Base-by-base conservation (phyloP, 53 echinoderm and acorn worm species). In the Apostichopus leukothele region DNA sequence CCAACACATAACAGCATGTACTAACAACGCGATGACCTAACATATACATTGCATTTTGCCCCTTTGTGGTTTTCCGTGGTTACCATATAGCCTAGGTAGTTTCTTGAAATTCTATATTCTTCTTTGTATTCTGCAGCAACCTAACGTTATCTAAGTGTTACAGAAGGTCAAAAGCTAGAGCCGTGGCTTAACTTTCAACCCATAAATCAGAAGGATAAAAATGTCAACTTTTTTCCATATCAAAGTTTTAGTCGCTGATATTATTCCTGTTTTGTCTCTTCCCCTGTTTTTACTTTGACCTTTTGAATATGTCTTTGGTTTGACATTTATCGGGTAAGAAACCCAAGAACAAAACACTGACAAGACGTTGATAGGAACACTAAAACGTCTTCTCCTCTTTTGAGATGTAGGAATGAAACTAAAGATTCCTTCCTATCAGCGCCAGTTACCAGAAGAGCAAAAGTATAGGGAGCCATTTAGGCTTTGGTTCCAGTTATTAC, bases 201-300 rank as follows among this genome's bases (percentile, higher is more conserved):
- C 79, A 54, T 79, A 79, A 79, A 79, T 79, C 79, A 79, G 27
- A 52, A 52, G 52, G 79, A 79, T 79, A 79, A 79, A 79, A 8
- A 52, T 79, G 79, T 79, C 79, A 79, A 6, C 54, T 12, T 79
- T 52, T 71, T 71, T 16, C 27, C 4, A 52, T 12, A 54, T 79
- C 79, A 20, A 79, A 18, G 63, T 63, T 19, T 16, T 1, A 71
- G 71, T 79, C 39, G 39, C 39, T 39, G 39, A 39, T 39, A 39
- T 39, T 39, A 3, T 39, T 39, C 39, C 39, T 79, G 20, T 52
- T 79, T 52, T 53, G 13, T 54, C 12, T 53, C 12, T 20, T 20
- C 79, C 27, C 20, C 53, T 22, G 11, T n/a, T 53, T 79, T 79
- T 39, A 4, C 79, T 26, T 52, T 53, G 52, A 79, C 79, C 54